Evolutionary conservation across 2,797 vertebrate species (phyloP), one percentile per base, ranked within the genome.

Genomic region (Prionace glauca): DNA sequence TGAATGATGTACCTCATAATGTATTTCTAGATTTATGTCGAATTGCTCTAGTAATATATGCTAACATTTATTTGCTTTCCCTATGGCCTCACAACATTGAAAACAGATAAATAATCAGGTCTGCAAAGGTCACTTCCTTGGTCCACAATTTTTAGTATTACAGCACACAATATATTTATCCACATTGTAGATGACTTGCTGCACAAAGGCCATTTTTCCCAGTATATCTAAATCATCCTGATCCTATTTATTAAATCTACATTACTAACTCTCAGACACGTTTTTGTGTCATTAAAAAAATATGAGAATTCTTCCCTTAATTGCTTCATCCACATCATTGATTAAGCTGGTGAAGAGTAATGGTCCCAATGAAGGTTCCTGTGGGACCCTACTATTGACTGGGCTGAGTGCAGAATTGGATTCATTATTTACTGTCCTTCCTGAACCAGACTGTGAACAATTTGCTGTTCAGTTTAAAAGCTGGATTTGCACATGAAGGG

Each of bases 281-380:
- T 91, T 92, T 92, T 92, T 92, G 65, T 92, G 90, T 92, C 90
- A 67, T 92, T 92, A 92, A 92, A 92, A 92, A 67, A 92, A 26
- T 50, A 88, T 67, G 32, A 92, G 90, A 67, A 67, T 67, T 92
- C n/a, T 65, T n/a, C 62, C 62, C 90, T 92, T 92, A 92, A 92
- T 92, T 92, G 90, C 62, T 92, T 67, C 90, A 24, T 92, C 90
- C 90, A 92, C 62, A 67, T 92, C 88, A 67, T 67, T 92, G 90
- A 92, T 92, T 92, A 92, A 92, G 90, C 8, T 92, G 90, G 62
- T 67, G 90, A 92, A 92, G 62, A 67, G 62, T 92, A 92, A 92
- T 92, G 62, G 90, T 67, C 7, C 86, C 90, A 92, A 10, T 36
- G 60, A 92, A 92, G n/a, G 24, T 67, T 62, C 90, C 90, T 67